Evolutionary conservation across 2,888 invertebrate species (phyloP), one percentile per base, ranked within the genome.

Genomic region (Amitus sp.): DNA sequence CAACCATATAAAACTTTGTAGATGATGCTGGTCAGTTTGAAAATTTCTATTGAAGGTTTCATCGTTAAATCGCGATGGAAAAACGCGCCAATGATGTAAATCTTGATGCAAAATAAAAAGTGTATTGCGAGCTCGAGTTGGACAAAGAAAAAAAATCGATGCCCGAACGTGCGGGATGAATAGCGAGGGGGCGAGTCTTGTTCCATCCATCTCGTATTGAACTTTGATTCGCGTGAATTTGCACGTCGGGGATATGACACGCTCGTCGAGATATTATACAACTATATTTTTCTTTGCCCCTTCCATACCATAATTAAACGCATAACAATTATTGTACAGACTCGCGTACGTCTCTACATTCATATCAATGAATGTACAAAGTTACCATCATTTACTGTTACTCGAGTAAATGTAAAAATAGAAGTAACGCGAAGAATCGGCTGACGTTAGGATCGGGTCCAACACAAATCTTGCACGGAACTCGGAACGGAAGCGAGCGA

Each of bases 301-400:
- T 43, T 27, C 17, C 33, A 37, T 49, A 43, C 33, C 33, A 33
- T 33, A 33, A n/a, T 50, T 27, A 46, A 64, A 64, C 64, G 57
- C 54, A 60, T 64, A 64, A 64, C 64, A 64, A 64, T 64, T 64
- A 64, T 64, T 64, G 64, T 64, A 64, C 60, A 64, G 56, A 64
- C 64, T 56, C 60, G 64, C 64, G 47, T n/a, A n/a, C n/a, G n/a
- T n/a, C n/a, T 33, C 60, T 60, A 53, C 47, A 55, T 57, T 50
- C 60, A 49, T 50, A 39, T 53, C 45, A 56, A 53, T 55, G 59
- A 59, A 63, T 63, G 59, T 55, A 59, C 63, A 58, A 55, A 63
- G 52, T 62, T 58, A 63, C 58, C 55, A n/a, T n/a, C n/a, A 63
- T 60, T 60, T 64, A 64, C 64, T 64, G 67, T 65, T 73, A 71